Evolutionary conservation across 2,797 vertebrate genomes (phyloP), one percentile per base, ranked within the genome.

Genomic region (Mus caroli): DNA sequence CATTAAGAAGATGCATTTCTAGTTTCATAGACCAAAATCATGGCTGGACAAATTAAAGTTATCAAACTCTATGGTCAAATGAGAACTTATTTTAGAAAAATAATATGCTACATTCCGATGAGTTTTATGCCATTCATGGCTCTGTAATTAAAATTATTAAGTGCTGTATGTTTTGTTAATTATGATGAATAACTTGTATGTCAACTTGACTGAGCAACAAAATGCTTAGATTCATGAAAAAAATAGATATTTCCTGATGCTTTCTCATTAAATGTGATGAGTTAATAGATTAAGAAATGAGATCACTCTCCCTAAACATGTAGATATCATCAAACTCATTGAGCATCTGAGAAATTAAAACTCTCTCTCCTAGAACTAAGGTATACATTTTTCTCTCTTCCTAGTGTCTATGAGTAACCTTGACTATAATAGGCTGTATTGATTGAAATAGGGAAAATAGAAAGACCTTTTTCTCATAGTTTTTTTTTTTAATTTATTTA

Each of bases 141-240:
- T 94, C 76, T 94, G 43, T 92, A 83, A 87, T 77, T 22, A 76
- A 89, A 14, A 43, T 97, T 94, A 15, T 22, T n/a, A 24, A 67
- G 3, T 31, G 6, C 60, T 69, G 83, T 69, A 52, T 37, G 31
- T 94, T 92, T 56, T 96, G 40, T 50, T 85, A 15, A 86, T 71
- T 62, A n/a, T 31, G 64, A 64, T 80, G 12, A 24, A 24, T 54
- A 75, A 56, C n/a, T 75, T 62, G n/a, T 64, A 2, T 28, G 17
- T 64, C 37, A 58, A 56, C 34, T 76, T 77, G 31, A 50, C 1
- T 77, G 24, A 34, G 22, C 17, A 69, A 2, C 0, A 26, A 37
- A 34, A 69, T 82, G 56, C 15, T n/a, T 52, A 83, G 3, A 40
- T 22, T 88, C 4, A 19, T 67, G 31, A 4, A 76, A 71, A 71